phyloP scores from a whole-genome alignment of 2,888 invertebrate species.

The Acronicta leporina region DNA sequence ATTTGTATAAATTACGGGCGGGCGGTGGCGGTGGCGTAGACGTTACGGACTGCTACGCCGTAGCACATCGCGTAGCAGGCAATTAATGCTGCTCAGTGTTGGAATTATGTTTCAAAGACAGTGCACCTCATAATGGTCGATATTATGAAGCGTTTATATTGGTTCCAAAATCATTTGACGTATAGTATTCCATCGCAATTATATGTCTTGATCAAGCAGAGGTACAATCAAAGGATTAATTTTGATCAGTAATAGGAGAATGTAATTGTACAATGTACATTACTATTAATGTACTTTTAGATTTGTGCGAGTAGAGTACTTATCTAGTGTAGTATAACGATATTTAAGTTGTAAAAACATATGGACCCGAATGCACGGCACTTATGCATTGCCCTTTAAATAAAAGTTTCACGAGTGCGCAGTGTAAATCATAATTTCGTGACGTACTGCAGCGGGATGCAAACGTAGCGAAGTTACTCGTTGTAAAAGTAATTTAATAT shows the following conservation, averaged over 20 bases:
- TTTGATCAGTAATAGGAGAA: too few relatives aligned
- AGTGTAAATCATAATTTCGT: constrained; percentile 64
- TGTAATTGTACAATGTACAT: too few relatives aligned
- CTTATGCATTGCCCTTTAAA: constrained; percentile 54
- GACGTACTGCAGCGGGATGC: constrained; percentile 58
- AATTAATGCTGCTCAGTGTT: constrained; percentile 45
- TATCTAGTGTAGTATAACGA: too few relatives aligned
- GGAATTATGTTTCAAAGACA: constrained; percentile 36
- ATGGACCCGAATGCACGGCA: constrained; percentile 33
- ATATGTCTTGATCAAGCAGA: too few relatives aligned
- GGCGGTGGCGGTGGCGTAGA: constrained; percentile 37
- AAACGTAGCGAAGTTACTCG: constrained; percentile 56
- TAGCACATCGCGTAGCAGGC: constrained; percentile 46
- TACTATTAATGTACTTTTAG: too few relatives aligned
- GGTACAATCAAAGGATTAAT: too few relatives aligned
- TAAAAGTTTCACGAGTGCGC: constrained; percentile 58
- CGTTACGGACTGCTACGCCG: constrained; percentile 52
- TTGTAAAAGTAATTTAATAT: constrained; percentile 66
- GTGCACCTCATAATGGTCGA: constrained; percentile 3
- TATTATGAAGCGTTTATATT: neutral
- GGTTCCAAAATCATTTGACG: too few relatives aligned
- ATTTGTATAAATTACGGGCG: constrained; percentile 51
- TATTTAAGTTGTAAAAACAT: constrained; percentile 38
- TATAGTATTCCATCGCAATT: too few relatives aligned
- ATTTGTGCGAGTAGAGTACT: neutral